A percentile compares a stretch with the other conserved stretches of the same genome.
These are phyloP conservation scores for Muraenolepis orangiensis DNA, from an alignment of 2,797 vertebrate genomes.

Conservation along the genomic window DNA sequence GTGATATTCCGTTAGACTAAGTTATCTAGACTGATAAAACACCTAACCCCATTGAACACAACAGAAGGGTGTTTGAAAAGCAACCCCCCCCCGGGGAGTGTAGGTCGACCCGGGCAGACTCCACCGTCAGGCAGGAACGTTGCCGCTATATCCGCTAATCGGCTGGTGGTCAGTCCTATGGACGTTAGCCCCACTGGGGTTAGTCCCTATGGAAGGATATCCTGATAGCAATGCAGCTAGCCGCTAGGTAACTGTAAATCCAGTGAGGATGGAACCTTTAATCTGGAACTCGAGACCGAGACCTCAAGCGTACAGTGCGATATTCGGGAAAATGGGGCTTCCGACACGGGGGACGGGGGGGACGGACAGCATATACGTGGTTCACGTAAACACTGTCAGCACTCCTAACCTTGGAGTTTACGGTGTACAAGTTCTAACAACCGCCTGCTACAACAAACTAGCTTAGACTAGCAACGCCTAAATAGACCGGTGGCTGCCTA, in stretches of 20 bases:
- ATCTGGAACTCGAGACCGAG: conserved; percentile 60
- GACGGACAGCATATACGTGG: background rate
- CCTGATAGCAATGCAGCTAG: conserved; percentile 20
- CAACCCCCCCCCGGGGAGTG: too few relatives aligned
- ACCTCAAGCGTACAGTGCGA: conserved; percentile 46
- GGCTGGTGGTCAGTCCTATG: background rate
- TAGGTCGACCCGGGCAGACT: too few relatives aligned
- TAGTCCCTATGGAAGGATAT: too few relatives aligned
- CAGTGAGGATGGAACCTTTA: conserved; percentile 54
- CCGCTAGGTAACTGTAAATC: conserved; percentile 64
- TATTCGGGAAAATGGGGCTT: background rate
- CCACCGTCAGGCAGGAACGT: too few relatives aligned
- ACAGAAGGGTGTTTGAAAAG: too few relatives aligned
- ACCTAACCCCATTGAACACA: too few relatives aligned
- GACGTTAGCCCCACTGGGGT: background rate
- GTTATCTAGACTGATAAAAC: too few relatives aligned
- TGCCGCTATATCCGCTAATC: too few relatives aligned
- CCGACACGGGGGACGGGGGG: background rate
- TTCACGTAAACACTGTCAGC: background rate
- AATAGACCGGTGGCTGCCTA: conserved; percentile 60
- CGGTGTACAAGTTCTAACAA: conserved; percentile 49
- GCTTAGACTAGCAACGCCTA: conserved; percentile 57
- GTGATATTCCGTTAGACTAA: too few relatives aligned
- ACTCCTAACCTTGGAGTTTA: background rate
- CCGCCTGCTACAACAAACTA: conserved; percentile 24